Evolutionary conservation across 1,140 invertebrate species (phyloP).

Genomic region (Alviniconcha marisindica): DNA sequence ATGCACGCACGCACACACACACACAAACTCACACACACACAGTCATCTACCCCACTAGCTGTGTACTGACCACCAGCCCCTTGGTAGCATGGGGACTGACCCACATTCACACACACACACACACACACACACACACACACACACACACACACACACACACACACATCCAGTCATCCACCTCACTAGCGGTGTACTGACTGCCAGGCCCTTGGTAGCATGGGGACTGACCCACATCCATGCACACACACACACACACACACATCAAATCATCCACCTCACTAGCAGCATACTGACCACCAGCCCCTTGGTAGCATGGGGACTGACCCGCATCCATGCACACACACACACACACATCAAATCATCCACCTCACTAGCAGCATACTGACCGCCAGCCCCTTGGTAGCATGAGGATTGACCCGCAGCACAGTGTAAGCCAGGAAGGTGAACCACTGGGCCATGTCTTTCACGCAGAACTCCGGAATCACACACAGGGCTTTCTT

Average conservation of each 20-base stretch:
- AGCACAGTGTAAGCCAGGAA: slow-evolving; percentile 46
- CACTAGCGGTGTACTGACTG: not conserved
- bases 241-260: not conserved
- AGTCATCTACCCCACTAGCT: too few species aligned
- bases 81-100: not conserved
- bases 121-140: not conserved
- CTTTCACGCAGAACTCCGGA: slow-evolving; percentile 49
- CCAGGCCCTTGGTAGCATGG: not conserved
- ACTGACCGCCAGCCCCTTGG: slow-evolving; percentile 41
- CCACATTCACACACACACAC: not conserved
- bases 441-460: slow-evolving; percentile 52
- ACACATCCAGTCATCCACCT: too few species aligned
- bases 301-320: not conserved
- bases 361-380: not conserved
- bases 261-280: too few species aligned
- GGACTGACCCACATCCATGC: not conserved
- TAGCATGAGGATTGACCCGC: slow-evolving; percentile 27
- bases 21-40: too few species aligned
- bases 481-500: slow-evolving; percentile 36
- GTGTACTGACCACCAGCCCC: not conserved
- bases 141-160: too few species aligned
- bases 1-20: too few species aligned
- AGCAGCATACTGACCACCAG: not conserved
- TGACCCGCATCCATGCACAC: slow-evolving; percentile 5
- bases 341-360: not conserved